Base-by-base conservation (phyloP, 2,113 vertebrate species). In the Calyptommatus sinebrachiatus region DNA sequence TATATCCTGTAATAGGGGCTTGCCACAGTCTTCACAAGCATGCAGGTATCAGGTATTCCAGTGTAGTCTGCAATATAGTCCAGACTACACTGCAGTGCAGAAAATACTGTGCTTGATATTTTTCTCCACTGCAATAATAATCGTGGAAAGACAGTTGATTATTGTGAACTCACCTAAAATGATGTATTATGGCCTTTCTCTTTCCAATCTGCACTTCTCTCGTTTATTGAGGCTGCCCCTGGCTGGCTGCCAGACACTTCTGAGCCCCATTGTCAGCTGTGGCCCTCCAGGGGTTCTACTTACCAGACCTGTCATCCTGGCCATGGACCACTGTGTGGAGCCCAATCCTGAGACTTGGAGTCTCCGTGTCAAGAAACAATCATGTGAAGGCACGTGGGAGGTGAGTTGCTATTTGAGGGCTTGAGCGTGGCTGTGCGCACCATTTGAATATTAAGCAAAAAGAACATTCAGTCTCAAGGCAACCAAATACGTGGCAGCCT, bases 231-330 rank as follows among this genome's bases (percentile, higher is more conserved):
- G 98, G 95, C 93, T 99, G 92, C 97, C 98, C 82, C 93, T 99
- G 88, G 96, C 97, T 0, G 98, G 98, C 90, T 98, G 97, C 92
- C 98, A 99, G 95, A 99, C 98, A 0, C 94, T 99, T 86, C 95
- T 99, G 91, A 98, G 97, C 89, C 98, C 98, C 77, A 96, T 99
- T 9, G 96, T 99, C 93, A 99, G 97, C 95, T 99, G 98, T 2
- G 98, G 98, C 48, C 98, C 98, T n/a, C 98, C 98, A 0, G 98
- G 98, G 29, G 98, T 99, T 86, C 94, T 99, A 86, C 96, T 99
- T 86, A 98, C 98, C 29, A 94, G 97, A 31, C 97, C 98, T 0
- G 98, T 98, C 93, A 98, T 99, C 94, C 95, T 99, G 77, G 95
- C 96, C 89, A 97, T 99, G 97, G 97, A 97, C 86, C 98, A 99